A percentile compares a stretch with the other conserved stretches of the same genome.
Evolutionary conservation across 1,140 invertebrate genomes (phyloP).

Genomic region (Ephestia elutella): DNA sequence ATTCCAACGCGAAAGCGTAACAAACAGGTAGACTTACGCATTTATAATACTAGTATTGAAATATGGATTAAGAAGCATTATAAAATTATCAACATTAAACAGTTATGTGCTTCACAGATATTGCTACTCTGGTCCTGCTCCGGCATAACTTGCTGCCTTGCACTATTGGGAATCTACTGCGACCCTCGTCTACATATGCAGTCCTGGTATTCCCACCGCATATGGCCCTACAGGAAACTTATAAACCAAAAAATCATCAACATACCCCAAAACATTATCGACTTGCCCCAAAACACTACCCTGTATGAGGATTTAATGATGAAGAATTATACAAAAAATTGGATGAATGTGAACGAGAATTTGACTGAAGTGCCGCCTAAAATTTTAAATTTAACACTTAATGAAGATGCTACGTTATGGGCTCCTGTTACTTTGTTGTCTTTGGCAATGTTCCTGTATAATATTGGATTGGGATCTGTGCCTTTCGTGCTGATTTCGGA

Average conservation of each 20-base stretch:
- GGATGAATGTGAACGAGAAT: background rate
- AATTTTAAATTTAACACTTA: background rate
- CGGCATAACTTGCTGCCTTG: slow-evolving; percentile 56
- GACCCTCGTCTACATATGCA: slow-evolving; percentile 52
- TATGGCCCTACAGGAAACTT: slow-evolving; percentile 43
- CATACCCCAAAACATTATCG: slow-evolving; percentile 9
- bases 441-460: slow-evolving; percentile 55
- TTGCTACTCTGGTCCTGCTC: slow-evolving; percentile 57
- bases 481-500: slow-evolving; percentile 64
- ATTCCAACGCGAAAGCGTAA: no score
- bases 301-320: background rate
- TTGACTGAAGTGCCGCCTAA: background rate
- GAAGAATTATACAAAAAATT: slow-evolving; percentile 9
- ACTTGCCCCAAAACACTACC: background rate
- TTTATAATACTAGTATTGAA: no score
- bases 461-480: slow-evolving; percentile 64
- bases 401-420: slow-evolving; percentile 30
- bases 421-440: slow-evolving; percentile 51
- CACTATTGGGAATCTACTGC: slow-evolving; percentile 56
- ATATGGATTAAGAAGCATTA: no score
- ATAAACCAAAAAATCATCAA: background rate
- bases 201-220: slow-evolving; percentile 46
- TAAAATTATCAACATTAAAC: background rate
- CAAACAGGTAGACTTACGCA: no score
- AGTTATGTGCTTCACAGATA: slow-evolving; percentile 32